Base-by-base conservation (phyloP, 1,140 invertebrate genomes). In the Zaprionus capensis region DNA sequence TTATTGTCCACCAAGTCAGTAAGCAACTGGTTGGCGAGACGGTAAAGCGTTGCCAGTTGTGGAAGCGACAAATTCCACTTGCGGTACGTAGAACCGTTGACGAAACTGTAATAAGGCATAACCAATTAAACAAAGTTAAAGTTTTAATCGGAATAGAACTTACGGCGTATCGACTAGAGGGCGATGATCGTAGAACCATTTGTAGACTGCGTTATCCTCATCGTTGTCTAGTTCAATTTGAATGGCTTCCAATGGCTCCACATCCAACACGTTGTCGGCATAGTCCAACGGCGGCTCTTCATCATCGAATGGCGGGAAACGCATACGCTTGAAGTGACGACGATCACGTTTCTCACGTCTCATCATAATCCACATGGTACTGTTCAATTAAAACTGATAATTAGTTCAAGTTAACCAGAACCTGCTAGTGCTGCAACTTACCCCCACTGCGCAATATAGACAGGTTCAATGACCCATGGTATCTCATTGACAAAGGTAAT, bases 341-440 rank as follows among this genome's bases (percentile, higher is more conserved):
- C 99, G 96, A 95, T 99, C 99, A 75, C 99, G 94, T 93, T 99
- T 99, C 92, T 99, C 99, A 79, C 99, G 95, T 81, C 99, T 94
- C 99, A 99, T 99, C 98, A 99, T 99, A 77, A 99, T 99, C 99
- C 99, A 99, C 99, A 99, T 99, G 5, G 99, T 99, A 56, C 97
- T 97, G 77, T 53, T 92, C 92, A 58, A 15, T 24, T 14, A 26
- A 4, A 5, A 1, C 9, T 41, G 22, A 26, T 20, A 26, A 20
- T 62, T 26, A 15, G 31, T 31, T 17, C 14, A 49, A 57, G 36
- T 5, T 49, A 15, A 62, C 53, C 53, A 56, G 41, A 34, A 22
- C 1, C 44, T 69, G 22, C 9, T 7, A 0, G 51, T 12, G 14
- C 2, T 61, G 2, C 0, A 55, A 38, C 94, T 94, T 93, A 97